Conservation (phyloP, 2,113 vertebrate species). For the Canis aureus region DNA sequence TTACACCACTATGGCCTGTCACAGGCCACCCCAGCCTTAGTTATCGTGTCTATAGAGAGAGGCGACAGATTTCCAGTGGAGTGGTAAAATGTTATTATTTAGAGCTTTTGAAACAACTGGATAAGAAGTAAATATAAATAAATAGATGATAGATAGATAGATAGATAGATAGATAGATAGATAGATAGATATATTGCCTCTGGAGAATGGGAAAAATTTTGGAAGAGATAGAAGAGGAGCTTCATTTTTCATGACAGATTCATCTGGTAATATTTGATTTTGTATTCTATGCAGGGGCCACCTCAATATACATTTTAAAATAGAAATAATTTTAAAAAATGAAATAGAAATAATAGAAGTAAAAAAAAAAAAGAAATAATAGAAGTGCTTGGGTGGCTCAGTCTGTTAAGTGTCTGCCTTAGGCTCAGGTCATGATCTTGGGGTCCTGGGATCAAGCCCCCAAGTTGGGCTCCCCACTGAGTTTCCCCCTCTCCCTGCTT, state of each 20-base stretch:
- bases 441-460: neutral
- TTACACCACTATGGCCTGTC: accelerated
- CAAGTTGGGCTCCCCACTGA: neutral
- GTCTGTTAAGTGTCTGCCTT: neutral
- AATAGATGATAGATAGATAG: too few species aligned
- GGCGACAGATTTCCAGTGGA: neutral
- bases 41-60: accelerated
- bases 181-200: neutral
- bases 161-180: neutral
- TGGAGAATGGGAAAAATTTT: neutral
- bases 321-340: neutral
- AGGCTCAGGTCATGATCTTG: neutral
- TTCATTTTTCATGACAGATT: neutral
- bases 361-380: neutral
- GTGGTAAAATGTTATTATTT: neutral
- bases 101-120: neutral
- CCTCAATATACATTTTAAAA: neutral
- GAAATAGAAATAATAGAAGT: neutral
- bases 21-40: accelerated
- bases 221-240: neutral
- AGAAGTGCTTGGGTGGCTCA: neutral
- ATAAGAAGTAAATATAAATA: neutral
- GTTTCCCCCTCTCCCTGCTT: neutral
- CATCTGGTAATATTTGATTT: neutral
- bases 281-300: neutral